Evolutionary conservation across 2,797 vertebrate genomes (phyloP).

Genomic region (Sebastes vulpes): DNA sequence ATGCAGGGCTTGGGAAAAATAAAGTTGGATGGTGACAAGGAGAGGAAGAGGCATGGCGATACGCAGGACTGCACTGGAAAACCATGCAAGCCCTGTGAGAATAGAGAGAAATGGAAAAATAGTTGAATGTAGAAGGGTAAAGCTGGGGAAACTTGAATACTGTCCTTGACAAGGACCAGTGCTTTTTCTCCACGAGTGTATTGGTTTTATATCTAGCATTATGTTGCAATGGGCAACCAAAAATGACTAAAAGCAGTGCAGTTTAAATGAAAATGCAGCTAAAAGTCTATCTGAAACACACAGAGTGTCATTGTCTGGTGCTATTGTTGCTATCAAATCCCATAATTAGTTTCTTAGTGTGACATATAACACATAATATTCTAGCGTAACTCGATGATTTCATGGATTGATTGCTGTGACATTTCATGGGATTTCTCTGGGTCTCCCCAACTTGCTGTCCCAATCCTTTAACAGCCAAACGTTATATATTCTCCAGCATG

Average conservation of each 20-base stretch:
- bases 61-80: not conserved
- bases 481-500: not conserved
- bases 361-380: not conserved
- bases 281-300: not conserved
- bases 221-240: constrained; percentile 41
- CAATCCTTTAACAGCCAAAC: constrained; percentile 13
- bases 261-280: constrained; percentile 1
- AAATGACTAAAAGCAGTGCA: constrained; percentile 6
- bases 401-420: constrained; percentile 56
- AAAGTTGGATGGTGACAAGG: constrained; percentile 8
- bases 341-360: not conserved
- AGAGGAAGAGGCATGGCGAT: not conserved
- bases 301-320: not conserved
- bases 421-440: constrained; percentile 43
- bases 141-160: constrained; percentile 5
- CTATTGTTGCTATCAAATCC: not conserved
- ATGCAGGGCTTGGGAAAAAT: constrained; percentile 27
- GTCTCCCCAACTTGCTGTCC: not conserved
- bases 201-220: constrained; percentile 35
- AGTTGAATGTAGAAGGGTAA: not conserved
- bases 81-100: not conserved
- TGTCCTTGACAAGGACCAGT: constrained; percentile 33
- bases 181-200: constrained; percentile 29
- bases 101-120: not conserved
- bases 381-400: not conserved